A percentile compares a stretch with the other conserved stretches of the same genome.
phyloP scores from a whole-genome alignment of 1,140 invertebrate genomes.

The Ephestia elutella region DNA sequence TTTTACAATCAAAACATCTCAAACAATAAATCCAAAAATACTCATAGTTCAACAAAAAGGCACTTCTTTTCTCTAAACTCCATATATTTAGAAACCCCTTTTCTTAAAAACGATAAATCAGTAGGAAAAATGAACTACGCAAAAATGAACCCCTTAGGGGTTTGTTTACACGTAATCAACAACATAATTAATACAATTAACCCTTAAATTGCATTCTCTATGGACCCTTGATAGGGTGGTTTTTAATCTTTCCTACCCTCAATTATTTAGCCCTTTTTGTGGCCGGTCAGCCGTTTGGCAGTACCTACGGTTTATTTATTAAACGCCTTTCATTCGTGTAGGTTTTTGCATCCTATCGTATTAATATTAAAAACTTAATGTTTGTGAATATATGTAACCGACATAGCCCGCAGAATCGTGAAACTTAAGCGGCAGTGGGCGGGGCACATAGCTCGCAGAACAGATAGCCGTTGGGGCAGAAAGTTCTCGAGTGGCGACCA shows the following conservation, averaged over 20 bases:
- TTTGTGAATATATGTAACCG: too few relatives aligned
- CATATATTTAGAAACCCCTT: too few relatives aligned
- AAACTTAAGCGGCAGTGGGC: too few relatives aligned
- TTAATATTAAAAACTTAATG: too few relatives aligned
- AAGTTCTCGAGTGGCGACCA: too few relatives aligned
- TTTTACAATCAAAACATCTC: too few relatives aligned
- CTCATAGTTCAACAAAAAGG: too few relatives aligned
- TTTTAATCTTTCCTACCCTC: constrained; percentile 9
- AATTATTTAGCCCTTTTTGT: constrained; percentile 10
- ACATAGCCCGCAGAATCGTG: too few relatives aligned
- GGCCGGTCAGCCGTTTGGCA: neutral
- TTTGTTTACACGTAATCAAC: constrained; percentile 11
- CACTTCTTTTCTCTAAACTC: too few relatives aligned
- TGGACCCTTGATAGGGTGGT: constrained; percentile 6
- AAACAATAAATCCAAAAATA: too few relatives aligned
- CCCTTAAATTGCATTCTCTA: constrained; percentile 6
- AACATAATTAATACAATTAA: constrained; percentile 12
- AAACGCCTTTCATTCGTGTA: neutral
- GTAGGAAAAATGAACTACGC: neutral
- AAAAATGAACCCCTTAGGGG: constrained; percentile 7
- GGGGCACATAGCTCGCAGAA: too few relatives aligned
- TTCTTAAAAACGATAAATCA: neutral
- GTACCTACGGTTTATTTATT: neutral
- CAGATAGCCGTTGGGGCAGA: too few relatives aligned
- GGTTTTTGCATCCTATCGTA: neutral